Percentiles rank a stretch among this genome's conserved stretches.
Evolutionary conservation across 2,797 vertebrate species (phyloP).

Genomic region (Thamnophis elegans): DNA sequence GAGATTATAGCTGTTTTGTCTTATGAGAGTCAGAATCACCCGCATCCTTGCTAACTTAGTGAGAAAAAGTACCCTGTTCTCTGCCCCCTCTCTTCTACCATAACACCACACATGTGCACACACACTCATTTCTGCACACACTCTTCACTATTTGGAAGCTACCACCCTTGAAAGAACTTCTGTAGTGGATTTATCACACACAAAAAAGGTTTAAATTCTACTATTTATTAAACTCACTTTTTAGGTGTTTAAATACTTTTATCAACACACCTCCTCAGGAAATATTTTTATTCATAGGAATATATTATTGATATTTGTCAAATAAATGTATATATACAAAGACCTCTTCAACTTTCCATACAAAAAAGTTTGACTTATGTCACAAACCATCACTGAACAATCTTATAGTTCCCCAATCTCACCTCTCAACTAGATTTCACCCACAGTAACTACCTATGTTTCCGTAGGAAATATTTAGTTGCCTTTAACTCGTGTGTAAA

Average conservation of each 20-base stretch:
- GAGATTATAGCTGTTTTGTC: neutral
- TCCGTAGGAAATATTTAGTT: slow-evolving; percentile 76
- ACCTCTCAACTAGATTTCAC: slow-evolving; percentile 56
- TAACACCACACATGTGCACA: neutral
- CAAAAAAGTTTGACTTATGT: slow-evolving; percentile 64
- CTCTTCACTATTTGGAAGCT: neutral
- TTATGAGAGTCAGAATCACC: neutral
- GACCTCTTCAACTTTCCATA: slow-evolving; percentile 55
- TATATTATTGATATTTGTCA: slow-evolving; percentile 54
- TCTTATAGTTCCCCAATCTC: slow-evolving; percentile 45
- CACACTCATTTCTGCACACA: neutral
- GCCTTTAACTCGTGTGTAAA: slow-evolving; percentile 70
- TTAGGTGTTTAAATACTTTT: slow-evolving; percentile 33
- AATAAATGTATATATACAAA: slow-evolving; percentile 58
- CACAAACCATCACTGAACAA: slow-evolving; percentile 56
- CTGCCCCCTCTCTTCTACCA: neutral
- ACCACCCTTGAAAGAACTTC: neutral
- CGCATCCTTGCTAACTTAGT: neutral
- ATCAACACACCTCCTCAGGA: slow-evolving; percentile 13
- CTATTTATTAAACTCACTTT: slow-evolving; percentile 53
- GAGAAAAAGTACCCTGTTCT: neutral
- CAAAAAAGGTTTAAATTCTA: slow-evolving; percentile 31
- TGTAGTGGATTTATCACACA: slow-evolving; percentile 22
- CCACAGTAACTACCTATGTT: slow-evolving; percentile 58
- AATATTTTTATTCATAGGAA: slow-evolving; percentile 52